Evolutionary conservation across 2,888 invertebrate genomes (phyloP).

Genomic region (Netelia virgata): DNA sequence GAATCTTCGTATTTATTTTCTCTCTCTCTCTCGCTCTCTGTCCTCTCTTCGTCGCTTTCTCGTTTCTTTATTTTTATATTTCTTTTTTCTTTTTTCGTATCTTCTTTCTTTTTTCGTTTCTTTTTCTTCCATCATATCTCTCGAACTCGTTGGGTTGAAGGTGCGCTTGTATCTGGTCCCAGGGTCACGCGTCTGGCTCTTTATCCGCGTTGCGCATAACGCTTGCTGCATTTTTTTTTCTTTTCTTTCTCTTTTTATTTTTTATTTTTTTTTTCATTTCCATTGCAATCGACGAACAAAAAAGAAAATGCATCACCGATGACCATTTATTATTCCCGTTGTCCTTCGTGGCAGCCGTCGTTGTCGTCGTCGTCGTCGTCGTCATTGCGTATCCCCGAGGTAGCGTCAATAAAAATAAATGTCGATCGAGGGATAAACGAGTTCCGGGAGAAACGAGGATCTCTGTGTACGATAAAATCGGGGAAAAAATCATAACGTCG

Average conservation of each 20-base stretch:
- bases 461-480: background rate
- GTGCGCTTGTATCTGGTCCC: conserved; percentile 62
- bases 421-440: conserved; percentile 57
- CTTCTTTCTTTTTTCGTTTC: conserved; percentile 14
- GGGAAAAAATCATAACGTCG: background rate
- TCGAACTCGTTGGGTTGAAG: conserved; percentile 66
- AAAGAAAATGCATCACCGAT: conserved; percentile 66
- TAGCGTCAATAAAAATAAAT: conserved; percentile 54
- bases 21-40: conserved; percentile 45
- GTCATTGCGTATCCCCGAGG: background rate
- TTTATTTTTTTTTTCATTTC: background rate
- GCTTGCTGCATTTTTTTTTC: conserved; percentile 61
- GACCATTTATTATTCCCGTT: conserved; percentile 69
- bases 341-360: conserved; percentile 61
- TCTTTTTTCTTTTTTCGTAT: conserved; percentile 3
- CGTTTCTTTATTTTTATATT: conserved; percentile 25
- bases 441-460: conserved; percentile 61
- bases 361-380: conserved; percentile 24
- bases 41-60: conserved; percentile 35
- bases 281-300: conserved; percentile 44
- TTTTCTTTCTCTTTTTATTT: background rate
- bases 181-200: conserved; percentile 61
- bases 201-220: conserved; percentile 20
- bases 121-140: conserved; percentile 38
- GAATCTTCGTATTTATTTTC: conserved; percentile 39